Evolutionary conservation across 2,888 invertebrate species (phyloP).

Genomic region (Pterostichus madidus): DNA sequence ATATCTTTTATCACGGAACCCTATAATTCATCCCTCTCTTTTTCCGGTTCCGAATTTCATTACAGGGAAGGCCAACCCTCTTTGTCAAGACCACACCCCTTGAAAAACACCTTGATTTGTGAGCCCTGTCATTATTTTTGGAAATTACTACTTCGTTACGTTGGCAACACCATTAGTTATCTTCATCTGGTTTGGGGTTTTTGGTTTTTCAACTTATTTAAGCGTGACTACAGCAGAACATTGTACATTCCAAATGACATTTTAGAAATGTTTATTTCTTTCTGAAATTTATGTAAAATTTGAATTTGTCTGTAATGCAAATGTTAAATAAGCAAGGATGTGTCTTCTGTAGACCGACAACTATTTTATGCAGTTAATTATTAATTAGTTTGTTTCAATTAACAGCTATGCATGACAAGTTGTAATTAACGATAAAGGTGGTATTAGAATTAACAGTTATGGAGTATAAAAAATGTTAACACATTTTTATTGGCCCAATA

Average conservation of each 20-base stretch:
- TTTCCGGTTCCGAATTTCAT: slow-evolving; percentile 62
- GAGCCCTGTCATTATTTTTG: slow-evolving; percentile 55
- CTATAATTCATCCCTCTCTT: slow-evolving; percentile 47
- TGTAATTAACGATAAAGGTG: slow-evolving; percentile 28
- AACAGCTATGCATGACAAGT: slow-evolving; percentile 47
- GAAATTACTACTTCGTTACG: slow-evolving; percentile 13
- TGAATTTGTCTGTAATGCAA: slow-evolving; percentile 15
- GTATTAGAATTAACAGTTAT: slow-evolving; percentile 46
- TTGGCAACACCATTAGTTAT: slow-evolving; percentile 26
- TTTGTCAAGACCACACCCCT: slow-evolving; percentile 56
- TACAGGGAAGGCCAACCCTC: slow-evolving; percentile 50
- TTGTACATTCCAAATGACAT: no score
- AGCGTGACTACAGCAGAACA: background rate
- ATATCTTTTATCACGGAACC: slow-evolving; percentile 54
- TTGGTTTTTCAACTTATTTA: background rate
- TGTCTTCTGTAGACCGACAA: background rate
- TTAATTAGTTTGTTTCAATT: slow-evolving; percentile 45
- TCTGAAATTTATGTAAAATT: slow-evolving; percentile 10
- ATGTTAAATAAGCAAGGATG: slow-evolving; percentile 29
- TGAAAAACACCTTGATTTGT: slow-evolving; percentile 39
- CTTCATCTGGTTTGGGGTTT: background rate
- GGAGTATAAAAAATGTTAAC: slow-evolving; percentile 30
- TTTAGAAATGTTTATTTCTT: background rate
- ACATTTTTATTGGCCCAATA: slow-evolving; percentile 37
- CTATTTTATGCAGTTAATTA: slow-evolving; percentile 38